Evolutionary conservation across 2,113 vertebrate species (phyloP).

Genomic region (Xiphorhynchus elegans): DNA sequence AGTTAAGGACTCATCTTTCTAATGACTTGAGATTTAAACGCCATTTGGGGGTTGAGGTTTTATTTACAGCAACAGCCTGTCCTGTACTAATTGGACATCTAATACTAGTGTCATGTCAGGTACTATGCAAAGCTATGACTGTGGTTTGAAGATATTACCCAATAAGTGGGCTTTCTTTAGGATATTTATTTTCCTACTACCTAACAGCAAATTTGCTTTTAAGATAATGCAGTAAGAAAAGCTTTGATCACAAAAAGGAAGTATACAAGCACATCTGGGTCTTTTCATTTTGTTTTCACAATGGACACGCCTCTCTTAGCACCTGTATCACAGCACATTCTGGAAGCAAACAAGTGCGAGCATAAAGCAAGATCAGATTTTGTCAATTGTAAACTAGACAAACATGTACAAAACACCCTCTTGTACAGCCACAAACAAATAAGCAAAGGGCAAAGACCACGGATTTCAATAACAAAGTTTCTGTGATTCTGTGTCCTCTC

Average conservation of each 20-base stretch:
- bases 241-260: neutral
- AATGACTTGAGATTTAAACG: neutral
- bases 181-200: neutral
- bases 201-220: neutral
- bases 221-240: neutral
- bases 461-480: neutral
- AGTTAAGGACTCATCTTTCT: neutral
- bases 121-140: neutral
- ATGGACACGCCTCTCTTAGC: neutral
- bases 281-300: neutral
- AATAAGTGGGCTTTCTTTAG: neutral
- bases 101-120: neutral
- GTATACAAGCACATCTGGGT: neutral
- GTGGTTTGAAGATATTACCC: neutral
- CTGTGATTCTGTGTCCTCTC: neutral
- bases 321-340: neutral
- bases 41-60: neutral
- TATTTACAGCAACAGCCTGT: neutral
- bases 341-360: neutral
- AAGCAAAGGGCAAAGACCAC: slow-evolving; percentile 33
- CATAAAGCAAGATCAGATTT: neutral
- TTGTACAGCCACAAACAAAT: neutral
- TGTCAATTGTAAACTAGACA: neutral
- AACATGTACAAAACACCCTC: neutral
- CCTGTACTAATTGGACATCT: neutral